Percentiles rank a stretch among this genome's conserved stretches.
Evolutionary conservation across 30 jellyfish, hydroid and myxozoan genomes (phyloP).

Genomic region (Aurelia aurita complex sp. Pacific): DNA sequence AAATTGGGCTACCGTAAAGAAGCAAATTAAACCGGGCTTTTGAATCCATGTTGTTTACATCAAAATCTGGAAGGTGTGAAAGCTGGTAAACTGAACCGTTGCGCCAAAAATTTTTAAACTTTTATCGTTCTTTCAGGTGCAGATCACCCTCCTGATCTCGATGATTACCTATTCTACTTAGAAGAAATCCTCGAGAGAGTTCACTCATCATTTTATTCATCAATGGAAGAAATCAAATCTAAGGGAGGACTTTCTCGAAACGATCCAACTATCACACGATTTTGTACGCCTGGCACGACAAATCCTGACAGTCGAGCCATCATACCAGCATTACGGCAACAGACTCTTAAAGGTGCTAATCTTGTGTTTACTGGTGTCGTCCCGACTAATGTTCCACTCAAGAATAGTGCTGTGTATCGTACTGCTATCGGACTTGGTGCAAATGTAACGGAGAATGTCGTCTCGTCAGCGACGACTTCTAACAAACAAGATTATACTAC

Average conservation of each 20-base stretch:
- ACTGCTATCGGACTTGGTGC: conserved; percentile 96
- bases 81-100: no score
- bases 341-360: conserved; percentile 82
- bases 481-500: conserved; percentile 58
- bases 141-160: conserved; percentile 74
- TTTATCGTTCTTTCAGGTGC: conserved; percentile 19
- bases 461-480: conserved; percentile 6
- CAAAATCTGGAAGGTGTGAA: no score
- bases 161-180: conserved; percentile 85
- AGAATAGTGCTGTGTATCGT: conserved; percentile 84
- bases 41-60: no score
- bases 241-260: conserved; percentile 89
- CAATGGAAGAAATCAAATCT: conserved; percentile 79
- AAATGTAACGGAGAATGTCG: conserved; percentile 62
- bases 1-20: no score
- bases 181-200: conserved; percentile 92
- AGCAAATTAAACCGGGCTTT: no score
- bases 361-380: conserved; percentile 94
- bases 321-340: conserved; percentile 83
- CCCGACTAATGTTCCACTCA: conserved; percentile 80
- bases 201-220: conserved; percentile 83
- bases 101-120: no score
- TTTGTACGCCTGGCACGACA: conserved; percentile 79
- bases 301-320: conserved; percentile 91
- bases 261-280: conserved; percentile 77